phyloP scores from a whole-genome alignment of 2,888 invertebrate genomes.

The Invenusta paracnida region DNA sequence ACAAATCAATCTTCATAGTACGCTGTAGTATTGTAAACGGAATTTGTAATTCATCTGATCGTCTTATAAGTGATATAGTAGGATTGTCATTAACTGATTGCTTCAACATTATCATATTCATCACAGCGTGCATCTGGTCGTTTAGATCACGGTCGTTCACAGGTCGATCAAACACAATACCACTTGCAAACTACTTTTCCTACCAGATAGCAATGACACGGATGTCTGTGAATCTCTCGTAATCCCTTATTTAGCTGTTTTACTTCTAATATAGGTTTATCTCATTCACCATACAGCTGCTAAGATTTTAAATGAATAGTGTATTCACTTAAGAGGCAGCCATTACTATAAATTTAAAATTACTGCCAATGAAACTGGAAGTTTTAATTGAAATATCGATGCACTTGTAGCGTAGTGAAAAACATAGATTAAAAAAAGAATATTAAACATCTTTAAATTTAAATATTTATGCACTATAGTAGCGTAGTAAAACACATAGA shows the following conservation, averaged over 20 bases:
- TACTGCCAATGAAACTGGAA: conserved; percentile 17
- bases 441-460: no score
- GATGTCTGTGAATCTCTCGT: not conserved
- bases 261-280: not conserved
- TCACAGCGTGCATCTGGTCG: no score
- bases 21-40: no score
- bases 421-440: no score
- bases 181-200: conserved; percentile 23
- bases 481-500: no score
- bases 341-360: conserved; percentile 11
- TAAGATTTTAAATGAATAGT: not conserved
- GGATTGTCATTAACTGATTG: no score
- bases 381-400: conserved; percentile 21
- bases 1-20: no score
- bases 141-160: not conserved
- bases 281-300: not conserved
- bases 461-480: no score
- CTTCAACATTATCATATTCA: no score
- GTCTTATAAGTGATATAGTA: no score
- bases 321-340: not conserved
- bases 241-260: not conserved
- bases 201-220: conserved; percentile 14
- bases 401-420: not conserved
- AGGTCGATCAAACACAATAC: not conserved
- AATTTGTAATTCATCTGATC: no score